Base-by-base conservation (phyloP, 2,888 invertebrate genomes). In the Drosophila mayaguana region DNA sequence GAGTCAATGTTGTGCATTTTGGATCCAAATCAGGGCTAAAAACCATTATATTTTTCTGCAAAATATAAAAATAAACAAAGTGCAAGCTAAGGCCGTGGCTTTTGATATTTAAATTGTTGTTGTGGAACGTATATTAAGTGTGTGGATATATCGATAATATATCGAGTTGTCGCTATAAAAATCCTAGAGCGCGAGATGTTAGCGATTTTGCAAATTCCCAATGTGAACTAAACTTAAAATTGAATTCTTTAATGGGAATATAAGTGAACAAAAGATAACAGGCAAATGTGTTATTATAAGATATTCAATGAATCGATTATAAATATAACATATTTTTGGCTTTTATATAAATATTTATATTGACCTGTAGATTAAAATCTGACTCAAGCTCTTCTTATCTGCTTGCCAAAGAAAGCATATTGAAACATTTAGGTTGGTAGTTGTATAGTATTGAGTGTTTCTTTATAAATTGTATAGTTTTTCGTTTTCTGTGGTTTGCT, bases 1-100 rank as follows among this genome's bases (percentile, higher is more conserved):
- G 70, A 77, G 51, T 60, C 86, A 34, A 84, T 73, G 81, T 53
- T 82, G 25, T 82, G 82, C 67, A 48, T 62, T 28, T 55, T 67
- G 46, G 57, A 68, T 46, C 68, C 62, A 1, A 55, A 80, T 43
- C 56, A 45, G 11, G 75, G 68, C 20, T 61, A 8, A 9, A 46
- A 66, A 57, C 28, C 63, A 61, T 46, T 71, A 63, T 62, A 16
- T 38, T 51, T 51, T 8, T 20, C 18, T 11, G 18, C 6, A 22
- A 25, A n/a, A 38, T 12, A 12, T n/a, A 1, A 8, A 14, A 36
- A 22, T 25, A 54, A 25, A 14, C 0, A n/a, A n/a, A 5, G 4
- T 20, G 20, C 5, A 16, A 16, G 0, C 5, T 0, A 20, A 3
- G 2, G 2, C 20, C 8, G 1, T 16, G 25, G 28, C 28, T 3